Evolutionary conservation across 2,797 vertebrate species (phyloP).

Genomic region (Megalops cyprinoides): DNA sequence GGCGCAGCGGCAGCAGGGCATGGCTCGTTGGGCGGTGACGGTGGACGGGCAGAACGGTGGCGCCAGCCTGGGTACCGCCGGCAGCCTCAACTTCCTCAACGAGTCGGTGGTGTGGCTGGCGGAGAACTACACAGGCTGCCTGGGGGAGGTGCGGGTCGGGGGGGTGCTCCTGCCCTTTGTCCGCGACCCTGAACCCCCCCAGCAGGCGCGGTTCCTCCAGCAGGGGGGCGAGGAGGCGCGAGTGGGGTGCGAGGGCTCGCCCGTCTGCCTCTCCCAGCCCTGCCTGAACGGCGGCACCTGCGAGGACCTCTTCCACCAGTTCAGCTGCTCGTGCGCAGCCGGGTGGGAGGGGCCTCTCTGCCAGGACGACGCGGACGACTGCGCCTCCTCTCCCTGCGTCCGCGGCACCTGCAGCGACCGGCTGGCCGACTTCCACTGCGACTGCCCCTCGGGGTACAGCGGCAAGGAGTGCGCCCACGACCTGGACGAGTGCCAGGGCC

Average conservation of each 20-base stretch:
- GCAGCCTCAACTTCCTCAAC: constrained; percentile 82
- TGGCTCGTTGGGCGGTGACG: constrained; percentile 77
- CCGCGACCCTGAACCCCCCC: constrained; percentile 52
- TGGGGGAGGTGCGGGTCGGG: constrained; percentile 83
- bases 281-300: constrained; percentile 82
- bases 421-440: constrained; percentile 80
- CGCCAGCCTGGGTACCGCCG: constrained; percentile 65
- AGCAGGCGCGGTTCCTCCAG: constrained; percentile 69
- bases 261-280: constrained; percentile 76
- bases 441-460: constrained; percentile 78
- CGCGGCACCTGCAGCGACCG: constrained; percentile 79
- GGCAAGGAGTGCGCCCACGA: constrained; percentile 81
- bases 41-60: constrained; percentile 69
- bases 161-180: constrained; percentile 83
- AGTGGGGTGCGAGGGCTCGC: constrained; percentile 76
- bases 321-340: constrained; percentile 72
- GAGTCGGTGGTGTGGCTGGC: constrained; percentile 73
- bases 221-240: constrained; percentile 37
- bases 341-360: constrained; percentile 85
- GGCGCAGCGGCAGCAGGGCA: neutral
- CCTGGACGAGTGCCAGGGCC: constrained; percentile 79
- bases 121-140: constrained; percentile 88
- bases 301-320: constrained; percentile 82
- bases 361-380: constrained; percentile 78
- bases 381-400: constrained; percentile 77